phyloP scores from a whole-genome alignment of 2,113 vertebrate genomes.

The Tupaia chinensis region DNA sequence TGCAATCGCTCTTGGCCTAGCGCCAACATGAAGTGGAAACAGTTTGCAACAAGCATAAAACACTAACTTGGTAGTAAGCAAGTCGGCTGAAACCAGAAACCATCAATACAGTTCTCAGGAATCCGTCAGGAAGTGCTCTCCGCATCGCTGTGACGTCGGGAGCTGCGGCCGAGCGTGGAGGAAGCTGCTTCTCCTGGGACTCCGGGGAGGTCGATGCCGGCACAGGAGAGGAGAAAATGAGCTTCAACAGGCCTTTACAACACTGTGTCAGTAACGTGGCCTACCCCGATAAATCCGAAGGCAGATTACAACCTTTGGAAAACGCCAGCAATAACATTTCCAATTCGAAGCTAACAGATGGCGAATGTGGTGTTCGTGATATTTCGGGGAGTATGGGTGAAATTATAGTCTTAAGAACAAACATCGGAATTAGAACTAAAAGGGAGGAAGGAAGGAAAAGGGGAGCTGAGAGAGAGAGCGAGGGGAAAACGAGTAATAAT shows the following conservation, averaged over 20 bases:
- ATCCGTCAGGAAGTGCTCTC: neutral
- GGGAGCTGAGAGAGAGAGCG: neutral
- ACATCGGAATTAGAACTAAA: neutral
- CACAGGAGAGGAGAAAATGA: neutral
- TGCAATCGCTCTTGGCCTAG: neutral
- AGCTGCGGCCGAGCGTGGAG: neutral
- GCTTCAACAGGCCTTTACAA: neutral
- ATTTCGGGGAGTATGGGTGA: neutral
- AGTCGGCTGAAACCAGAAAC: neutral
- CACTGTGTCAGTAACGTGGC: neutral
- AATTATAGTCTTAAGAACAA: neutral
- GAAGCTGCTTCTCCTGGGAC: neutral
- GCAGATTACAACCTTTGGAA: neutral
- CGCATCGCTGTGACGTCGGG: neutral
- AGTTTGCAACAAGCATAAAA: constrained; percentile 8
- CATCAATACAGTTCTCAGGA: neutral
- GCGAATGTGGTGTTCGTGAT: neutral
- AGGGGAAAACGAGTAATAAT: neutral
- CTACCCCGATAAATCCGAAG: neutral
- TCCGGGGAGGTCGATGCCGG: neutral
- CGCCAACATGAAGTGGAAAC: neutral
- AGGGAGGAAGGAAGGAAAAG: neutral
- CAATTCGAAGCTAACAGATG: neutral
- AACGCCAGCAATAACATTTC: neutral
- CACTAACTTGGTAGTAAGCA: neutral